Evolutionary conservation across 2,888 invertebrate genomes (phyloP).

Genomic region (Drosophila nigricruria): DNA sequence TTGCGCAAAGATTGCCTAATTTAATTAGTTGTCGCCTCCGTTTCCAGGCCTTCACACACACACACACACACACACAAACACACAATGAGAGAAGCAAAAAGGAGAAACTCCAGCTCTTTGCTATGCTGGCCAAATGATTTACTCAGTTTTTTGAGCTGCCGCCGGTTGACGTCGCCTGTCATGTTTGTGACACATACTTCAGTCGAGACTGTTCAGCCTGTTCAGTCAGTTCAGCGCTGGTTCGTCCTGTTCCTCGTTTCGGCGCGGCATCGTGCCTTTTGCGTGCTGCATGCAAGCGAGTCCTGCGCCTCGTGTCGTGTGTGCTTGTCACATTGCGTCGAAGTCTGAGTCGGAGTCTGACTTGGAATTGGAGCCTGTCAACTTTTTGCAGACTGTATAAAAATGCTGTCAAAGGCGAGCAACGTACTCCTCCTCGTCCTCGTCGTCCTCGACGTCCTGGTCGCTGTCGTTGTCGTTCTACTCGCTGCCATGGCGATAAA

Average conservation of each 20-base stretch:
- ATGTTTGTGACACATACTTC: slow-evolving; percentile 81
- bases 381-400: slow-evolving; percentile 54
- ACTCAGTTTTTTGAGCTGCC: slow-evolving; percentile 66
- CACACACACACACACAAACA: not conserved
- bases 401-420: slow-evolving; percentile 69
- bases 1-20: slow-evolving; percentile 69
- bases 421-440: slow-evolving; percentile 5
- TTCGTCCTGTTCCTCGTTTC: slow-evolving; percentile 19
- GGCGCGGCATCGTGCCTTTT: slow-evolving; percentile 16
- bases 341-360: slow-evolving; percentile 18
- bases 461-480: slow-evolving; percentile 1
- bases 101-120: slow-evolving; percentile 43
- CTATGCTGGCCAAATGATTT: slow-evolving; percentile 73
- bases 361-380: slow-evolving; percentile 45
- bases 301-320: slow-evolving; percentile 40
- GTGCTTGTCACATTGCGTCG: slow-evolving; percentile 54
- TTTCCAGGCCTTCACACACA: slow-evolving; percentile 15
- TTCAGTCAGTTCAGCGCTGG: slow-evolving; percentile 13
- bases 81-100: not conserved
- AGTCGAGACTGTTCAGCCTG: slow-evolving; percentile 51
- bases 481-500: slow-evolving; percentile 68
- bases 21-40: slow-evolving; percentile 72
- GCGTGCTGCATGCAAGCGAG: slow-evolving; percentile 67
- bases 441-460: not conserved
- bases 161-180: slow-evolving; percentile 75